phyloP scores from a whole-genome alignment of 2,797 vertebrate genomes.

The Chiroxiphia lanceolata region DNA sequence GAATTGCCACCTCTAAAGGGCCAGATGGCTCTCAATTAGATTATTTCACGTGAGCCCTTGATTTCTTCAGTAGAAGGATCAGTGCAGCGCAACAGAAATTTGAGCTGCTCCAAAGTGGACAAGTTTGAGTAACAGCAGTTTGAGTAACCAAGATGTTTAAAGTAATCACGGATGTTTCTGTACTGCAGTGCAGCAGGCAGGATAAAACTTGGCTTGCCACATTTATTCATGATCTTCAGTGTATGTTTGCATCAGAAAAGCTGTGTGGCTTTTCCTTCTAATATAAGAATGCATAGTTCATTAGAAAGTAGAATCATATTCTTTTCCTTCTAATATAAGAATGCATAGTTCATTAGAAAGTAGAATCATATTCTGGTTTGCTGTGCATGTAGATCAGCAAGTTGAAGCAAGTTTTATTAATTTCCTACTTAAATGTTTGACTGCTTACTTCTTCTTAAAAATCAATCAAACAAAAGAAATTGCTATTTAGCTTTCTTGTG shows the following conservation, averaged over 20 bases:
- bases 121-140: background rate
- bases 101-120: background rate
- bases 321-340: no score
- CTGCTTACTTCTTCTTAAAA: background rate
- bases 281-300: background rate
- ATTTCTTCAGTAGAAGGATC: background rate
- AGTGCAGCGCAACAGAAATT: background rate
- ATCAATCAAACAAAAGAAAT: background rate
- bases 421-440: background rate
- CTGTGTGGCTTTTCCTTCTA: background rate
- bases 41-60: background rate
- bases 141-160: background rate
- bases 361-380: background rate
- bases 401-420: background rate
- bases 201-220: background rate
- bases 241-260: background rate
- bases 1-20: background rate
- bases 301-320: background rate
- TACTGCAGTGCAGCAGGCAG: background rate
- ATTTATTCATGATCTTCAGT: background rate
- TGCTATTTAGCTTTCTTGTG: background rate
- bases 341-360: background rate
- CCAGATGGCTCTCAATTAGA: slow-evolving; percentile 20
- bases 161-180: background rate
- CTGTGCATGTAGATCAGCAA: background rate